Percentiles rank a stretch among this genome's conserved stretches.
These are phyloP conservation scores for Orius laevigatus DNA, from an alignment of 1,140 invertebrate genomes.

Conservation along the genomic window DNA sequence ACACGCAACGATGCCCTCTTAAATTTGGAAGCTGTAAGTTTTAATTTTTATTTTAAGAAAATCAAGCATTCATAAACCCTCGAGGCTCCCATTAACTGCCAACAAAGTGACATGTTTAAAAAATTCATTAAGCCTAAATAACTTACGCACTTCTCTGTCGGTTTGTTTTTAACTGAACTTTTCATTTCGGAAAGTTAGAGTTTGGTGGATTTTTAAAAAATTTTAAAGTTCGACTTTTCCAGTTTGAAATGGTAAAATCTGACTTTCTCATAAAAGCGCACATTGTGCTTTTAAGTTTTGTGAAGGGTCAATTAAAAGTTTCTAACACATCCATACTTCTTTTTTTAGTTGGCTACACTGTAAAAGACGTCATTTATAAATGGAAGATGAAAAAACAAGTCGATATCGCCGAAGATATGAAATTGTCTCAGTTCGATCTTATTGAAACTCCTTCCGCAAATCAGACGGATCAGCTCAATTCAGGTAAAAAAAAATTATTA, in stretches of 20 bases:
- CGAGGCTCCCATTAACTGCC: not conserved
- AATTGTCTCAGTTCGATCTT: slow-evolving; percentile 70
- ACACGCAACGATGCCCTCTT: slow-evolving; percentile 69
- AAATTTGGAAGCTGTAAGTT: slow-evolving; percentile 78
- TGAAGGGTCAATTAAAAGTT: no score
- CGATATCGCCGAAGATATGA: slow-evolving; percentile 68
- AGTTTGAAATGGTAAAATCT: no score
- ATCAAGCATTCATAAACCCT: not conserved
- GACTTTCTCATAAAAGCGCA: no score
- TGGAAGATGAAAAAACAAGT: slow-evolving; percentile 65
- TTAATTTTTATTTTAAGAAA: not conserved
- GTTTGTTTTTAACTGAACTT: no score
- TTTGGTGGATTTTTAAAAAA: no score
- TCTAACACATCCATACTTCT: no score
- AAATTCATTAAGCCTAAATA: no score
- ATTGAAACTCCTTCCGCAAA: slow-evolving; percentile 60
- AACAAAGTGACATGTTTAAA: no score
- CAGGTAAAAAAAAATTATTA: slow-evolving; percentile 21
- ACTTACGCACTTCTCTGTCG: no score
- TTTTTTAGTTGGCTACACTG: slow-evolving; percentile 64
- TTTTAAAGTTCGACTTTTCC: no score
- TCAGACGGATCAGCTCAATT: slow-evolving; percentile 38
- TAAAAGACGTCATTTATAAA: slow-evolving; percentile 59
- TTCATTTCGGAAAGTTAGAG: no score
- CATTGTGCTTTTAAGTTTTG: no score